Evolutionary conservation across 2,888 invertebrate genomes (phyloP), one percentile per base, ranked within the genome.

Genomic region (Eristalinus aeneus): DNA sequence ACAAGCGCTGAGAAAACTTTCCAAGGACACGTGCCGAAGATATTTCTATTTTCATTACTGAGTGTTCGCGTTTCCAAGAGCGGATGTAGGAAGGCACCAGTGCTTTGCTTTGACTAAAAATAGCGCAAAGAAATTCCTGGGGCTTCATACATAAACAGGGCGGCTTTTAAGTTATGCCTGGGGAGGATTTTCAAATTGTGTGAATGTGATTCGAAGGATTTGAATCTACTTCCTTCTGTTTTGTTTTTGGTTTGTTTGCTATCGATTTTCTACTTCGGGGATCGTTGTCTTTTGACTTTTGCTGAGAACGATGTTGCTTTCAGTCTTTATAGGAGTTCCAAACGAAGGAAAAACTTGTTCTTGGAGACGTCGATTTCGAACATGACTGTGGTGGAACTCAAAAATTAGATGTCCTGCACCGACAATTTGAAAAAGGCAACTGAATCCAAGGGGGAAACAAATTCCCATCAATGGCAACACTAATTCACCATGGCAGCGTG

Each of bases 401-500:
- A n/a, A n/a, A n/a, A n/a, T n/a, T n/a, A n/a, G n/a, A n/a, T n/a
- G n/a, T n/a, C n/a, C n/a, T n/a, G n/a, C n/a, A n/a, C n/a, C n/a
- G n/a, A n/a, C n/a, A n/a, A n/a, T n/a, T n/a, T n/a, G n/a, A n/a
- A n/a, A n/a, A n/a, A n/a, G n/a, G n/a, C n/a, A n/a, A n/a, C n/a
- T n/a, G n/a, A n/a, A n/a, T n/a, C n/a, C n/a, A n/a, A n/a, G n/a
- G n/a, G n/a, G n/a, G n/a, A n/a, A n/a, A n/a, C n/a, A n/a, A 27
- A 27, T 12, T 12, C 12, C 27, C 9, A 20, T 12, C 32, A 27
- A 71, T 46, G 63, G 72, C 72, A 72, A 72, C 61, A 72, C 72
- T 63, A 10, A n/a, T 0, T 5, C 10, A n/a, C 31, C 12, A 34
- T 20, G 53, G 53, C 16, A 63, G 54, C 23, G 23, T 53, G 63